These are phyloP conservation scores for Melanostoma scalare DNA, from an alignment of 2,888 invertebrate genomes.

Conservation along the genomic window DNA sequence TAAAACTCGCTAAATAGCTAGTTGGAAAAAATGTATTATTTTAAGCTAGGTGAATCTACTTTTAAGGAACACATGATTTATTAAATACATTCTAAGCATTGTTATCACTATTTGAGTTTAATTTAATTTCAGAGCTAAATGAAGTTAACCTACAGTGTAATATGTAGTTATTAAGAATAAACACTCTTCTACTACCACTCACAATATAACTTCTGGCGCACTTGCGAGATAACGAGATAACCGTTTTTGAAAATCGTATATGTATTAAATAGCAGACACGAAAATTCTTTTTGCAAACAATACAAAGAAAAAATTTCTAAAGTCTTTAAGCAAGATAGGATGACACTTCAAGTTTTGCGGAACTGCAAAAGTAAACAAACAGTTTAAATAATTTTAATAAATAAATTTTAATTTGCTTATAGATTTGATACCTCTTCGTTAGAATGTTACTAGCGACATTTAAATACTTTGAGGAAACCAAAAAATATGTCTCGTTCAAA, in stretches of 20 bases:
- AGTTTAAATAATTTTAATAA: conserved; percentile 12
- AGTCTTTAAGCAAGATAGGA: conserved; percentile 25
- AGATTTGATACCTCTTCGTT: too few species aligned
- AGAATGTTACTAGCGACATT: too few species aligned
- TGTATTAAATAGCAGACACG: conserved; percentile 24
- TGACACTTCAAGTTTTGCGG: conserved; percentile 30
- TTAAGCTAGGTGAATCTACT: conserved; percentile 60
- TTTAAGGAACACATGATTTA: conserved; percentile 31
- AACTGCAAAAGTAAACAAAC: conserved; percentile 37
- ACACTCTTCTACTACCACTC: conserved; percentile 51
- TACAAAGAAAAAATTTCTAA: conserved; percentile 12
- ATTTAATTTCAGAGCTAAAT: conserved; percentile 47
- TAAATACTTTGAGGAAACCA: too few species aligned
- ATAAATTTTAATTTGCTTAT: neutral
- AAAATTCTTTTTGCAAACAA: conserved; percentile 22
- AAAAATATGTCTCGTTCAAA: too few species aligned
- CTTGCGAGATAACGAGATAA: neutral
- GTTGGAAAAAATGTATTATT: conserved; percentile 19
- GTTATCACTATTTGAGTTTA: conserved; percentile 38
- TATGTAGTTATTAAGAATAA: conserved; percentile 25
- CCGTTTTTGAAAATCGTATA: conserved; percentile 14
- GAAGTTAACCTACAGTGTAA: conserved; percentile 8
- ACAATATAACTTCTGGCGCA: conserved; percentile 31
- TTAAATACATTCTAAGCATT: conserved; percentile 49
- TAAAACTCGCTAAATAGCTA: conserved; percentile 27